A percentile compares a stretch with the other conserved stretches of the same genome.
These are phyloP conservation scores for Axis porcinus DNA, from an alignment of 2,113 vertebrate species.

Conservation along the genomic window DNA sequence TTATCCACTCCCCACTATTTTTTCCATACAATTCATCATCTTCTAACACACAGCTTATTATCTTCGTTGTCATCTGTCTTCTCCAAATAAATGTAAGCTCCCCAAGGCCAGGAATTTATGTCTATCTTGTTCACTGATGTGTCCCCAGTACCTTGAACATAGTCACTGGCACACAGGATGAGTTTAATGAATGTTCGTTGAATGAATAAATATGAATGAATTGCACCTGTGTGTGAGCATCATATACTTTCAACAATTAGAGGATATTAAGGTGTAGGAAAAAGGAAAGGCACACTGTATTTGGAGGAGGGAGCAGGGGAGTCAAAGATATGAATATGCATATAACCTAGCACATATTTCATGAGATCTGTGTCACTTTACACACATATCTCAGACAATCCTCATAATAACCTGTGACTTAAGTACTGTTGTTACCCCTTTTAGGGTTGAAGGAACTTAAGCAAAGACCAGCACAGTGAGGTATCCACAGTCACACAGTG, in stretches of 20 bases:
- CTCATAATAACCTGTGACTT: not conserved
- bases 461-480: not conserved
- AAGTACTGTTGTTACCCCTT: not conserved
- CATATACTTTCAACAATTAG: not conserved
- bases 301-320: not conserved
- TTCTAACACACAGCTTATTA: not conserved
- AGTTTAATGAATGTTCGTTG: not conserved
- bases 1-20: not conserved
- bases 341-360: not conserved
- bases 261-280: not conserved
- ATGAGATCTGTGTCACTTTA: not conserved
- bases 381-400: not conserved
- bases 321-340: not conserved
- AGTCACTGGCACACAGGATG: not conserved
- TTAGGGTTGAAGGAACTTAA: not conserved
- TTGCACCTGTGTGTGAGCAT: not conserved
- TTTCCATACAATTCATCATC: not conserved
- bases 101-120: not conserved
- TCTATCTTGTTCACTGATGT: not conserved
- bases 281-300: not conserved
- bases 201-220: not conserved
- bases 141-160: not conserved
- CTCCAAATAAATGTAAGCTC: not conserved
- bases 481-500: not conserved
- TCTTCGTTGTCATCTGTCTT: not conserved